phyloP scores from a whole-genome alignment of 2,113 vertebrate genomes.

The Zonotrichia leucophrys region DNA sequence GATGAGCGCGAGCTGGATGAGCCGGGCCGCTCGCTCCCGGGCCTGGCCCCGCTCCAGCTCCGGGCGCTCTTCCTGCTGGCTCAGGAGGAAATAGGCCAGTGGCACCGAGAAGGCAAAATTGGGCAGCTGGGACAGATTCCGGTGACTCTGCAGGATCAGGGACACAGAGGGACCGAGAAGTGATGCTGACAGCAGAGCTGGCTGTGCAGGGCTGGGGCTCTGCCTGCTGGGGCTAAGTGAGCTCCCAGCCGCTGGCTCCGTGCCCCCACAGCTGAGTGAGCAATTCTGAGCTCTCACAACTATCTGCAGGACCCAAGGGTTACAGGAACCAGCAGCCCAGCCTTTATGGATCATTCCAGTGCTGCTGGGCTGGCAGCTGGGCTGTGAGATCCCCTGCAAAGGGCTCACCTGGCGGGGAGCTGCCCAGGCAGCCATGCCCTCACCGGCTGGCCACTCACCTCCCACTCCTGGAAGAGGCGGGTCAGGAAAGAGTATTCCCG shows the following conservation, averaged over 20 bases:
- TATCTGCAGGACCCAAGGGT: neutral
- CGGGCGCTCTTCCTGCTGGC: conserved; percentile 85
- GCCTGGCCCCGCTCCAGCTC: conserved; percentile 75
- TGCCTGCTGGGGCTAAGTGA: neutral
- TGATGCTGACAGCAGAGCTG: neutral
- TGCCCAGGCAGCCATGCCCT: neutral
- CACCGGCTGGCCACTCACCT: conserved; percentile 76
- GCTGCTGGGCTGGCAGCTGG: neutral
- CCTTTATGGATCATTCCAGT: accelerated
- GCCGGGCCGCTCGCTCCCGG: conserved; percentile 72
- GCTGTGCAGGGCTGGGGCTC: neutral
- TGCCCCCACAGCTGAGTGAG: neutral
- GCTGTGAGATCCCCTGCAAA: neutral
- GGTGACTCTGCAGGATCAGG: conserved; percentile 79
- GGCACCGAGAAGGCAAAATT: conserved; percentile 95
- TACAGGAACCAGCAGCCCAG: neutral
- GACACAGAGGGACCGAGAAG: neutral
- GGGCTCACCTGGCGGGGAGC: neutral
- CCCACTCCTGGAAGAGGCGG: conserved; percentile 90
- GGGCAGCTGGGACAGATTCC: conserved; percentile 94
- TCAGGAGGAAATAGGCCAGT: conserved; percentile 86
- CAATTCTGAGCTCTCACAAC: neutral
- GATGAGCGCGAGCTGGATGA: conserved; percentile 84
- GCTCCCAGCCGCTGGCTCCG: neutral
- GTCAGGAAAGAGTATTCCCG: conserved; percentile 85